Conservation (phyloP, 1,140 invertebrate species). For the Pygmarrhopalites habei region DNA sequence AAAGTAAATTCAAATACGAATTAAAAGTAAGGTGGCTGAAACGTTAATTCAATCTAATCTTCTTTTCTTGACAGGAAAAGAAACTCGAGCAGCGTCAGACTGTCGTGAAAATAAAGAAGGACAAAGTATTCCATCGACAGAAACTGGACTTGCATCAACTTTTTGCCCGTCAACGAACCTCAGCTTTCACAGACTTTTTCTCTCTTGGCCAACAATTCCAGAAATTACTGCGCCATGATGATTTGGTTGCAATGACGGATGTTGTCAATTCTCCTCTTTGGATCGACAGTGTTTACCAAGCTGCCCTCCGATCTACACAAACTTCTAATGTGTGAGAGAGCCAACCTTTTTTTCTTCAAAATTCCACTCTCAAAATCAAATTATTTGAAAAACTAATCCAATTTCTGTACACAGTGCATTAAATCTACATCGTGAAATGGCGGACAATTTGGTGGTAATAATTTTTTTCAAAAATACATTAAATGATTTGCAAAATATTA, state of each 20-base stretch:
- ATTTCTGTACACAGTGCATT: conserved; percentile 13
- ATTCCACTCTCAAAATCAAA: too few species aligned
- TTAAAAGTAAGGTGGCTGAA: too few species aligned
- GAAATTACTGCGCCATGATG: conserved; percentile 31
- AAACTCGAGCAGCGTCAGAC: conserved; percentile 13
- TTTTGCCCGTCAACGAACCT: conserved; percentile 25
- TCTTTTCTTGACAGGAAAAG: conserved; percentile 11
- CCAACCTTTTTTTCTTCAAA: too few species aligned
- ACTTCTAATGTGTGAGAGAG: conserved; percentile 29
- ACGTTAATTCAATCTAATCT: too few species aligned
- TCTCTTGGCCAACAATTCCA: conserved; percentile 24
- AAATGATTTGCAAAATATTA: too few species aligned
- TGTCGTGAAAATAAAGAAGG: conserved; percentile 25
- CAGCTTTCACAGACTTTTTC: conserved; percentile 26
- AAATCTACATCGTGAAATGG: conserved; percentile 31
- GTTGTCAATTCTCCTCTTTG: conserved; percentile 26
- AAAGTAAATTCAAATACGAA: conserved; percentile 31
- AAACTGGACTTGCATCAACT: conserved; percentile 33
- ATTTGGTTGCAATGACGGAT: conserved; percentile 29
- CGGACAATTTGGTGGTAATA: too few species aligned
- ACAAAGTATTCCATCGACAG: conserved; percentile 31
- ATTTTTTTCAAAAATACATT: too few species aligned
- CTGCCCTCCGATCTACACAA: conserved; percentile 16
- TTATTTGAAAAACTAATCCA: too few species aligned
- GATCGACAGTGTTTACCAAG: conserved; percentile 30